phyloP scores from a whole-genome alignment of 2,797 vertebrate species.

The Sebastes itinus region DNA sequence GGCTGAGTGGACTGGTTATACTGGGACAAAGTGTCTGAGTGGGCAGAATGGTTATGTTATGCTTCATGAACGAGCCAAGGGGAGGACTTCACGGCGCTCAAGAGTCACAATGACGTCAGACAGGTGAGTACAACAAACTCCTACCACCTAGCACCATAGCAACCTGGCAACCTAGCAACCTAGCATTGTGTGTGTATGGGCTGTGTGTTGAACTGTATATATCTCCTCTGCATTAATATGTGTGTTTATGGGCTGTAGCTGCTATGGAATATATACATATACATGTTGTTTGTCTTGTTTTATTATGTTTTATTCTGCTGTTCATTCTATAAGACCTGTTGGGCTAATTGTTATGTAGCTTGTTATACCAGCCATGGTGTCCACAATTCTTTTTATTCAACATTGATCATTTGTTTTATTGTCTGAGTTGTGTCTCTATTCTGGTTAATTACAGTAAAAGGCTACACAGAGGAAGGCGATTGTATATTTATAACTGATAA shows the following conservation, averaged over 20 bases:
- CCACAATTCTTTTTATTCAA: neutral
- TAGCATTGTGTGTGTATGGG: too few relatives aligned
- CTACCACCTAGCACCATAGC: too few relatives aligned
- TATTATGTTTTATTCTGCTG: neutral
- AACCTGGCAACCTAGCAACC: too few relatives aligned
- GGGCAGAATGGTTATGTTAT: neutral
- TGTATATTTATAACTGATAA: neutral
- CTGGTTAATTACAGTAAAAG: neutral
- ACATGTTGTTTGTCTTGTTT: too few relatives aligned
- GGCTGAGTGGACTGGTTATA: neutral
- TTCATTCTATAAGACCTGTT: neutral
- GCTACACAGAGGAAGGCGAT: neutral
- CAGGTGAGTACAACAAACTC: neutral
- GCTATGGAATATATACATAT: too few relatives aligned
- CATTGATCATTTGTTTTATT: neutral
- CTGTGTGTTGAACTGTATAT: too few relatives aligned
- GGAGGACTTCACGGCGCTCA: neutral
- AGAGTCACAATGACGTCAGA: neutral
- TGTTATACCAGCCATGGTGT: neutral
- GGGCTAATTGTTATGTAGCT: neutral
- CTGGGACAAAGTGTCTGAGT: too few relatives aligned
- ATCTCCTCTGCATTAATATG: too few relatives aligned
- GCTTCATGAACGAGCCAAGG: neutral
- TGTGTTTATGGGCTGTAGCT: too few relatives aligned
- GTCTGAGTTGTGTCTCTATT: neutral